Evolutionary conservation across 2,888 invertebrate genomes (phyloP), one percentile per base, ranked within the genome.

Genomic region (Apamea sordens): DNA sequence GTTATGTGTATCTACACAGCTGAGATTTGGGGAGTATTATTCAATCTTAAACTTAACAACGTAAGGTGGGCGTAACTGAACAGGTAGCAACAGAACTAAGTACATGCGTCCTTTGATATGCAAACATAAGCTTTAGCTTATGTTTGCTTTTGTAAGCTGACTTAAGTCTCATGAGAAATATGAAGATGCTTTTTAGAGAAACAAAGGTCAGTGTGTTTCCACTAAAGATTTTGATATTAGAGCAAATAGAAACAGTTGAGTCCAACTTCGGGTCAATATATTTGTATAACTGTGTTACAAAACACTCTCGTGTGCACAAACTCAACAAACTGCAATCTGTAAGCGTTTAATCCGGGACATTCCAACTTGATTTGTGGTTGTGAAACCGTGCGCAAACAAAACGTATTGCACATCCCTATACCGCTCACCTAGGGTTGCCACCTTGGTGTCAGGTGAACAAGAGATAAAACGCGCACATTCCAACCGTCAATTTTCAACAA

Each of bases 331-430:
- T 89, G 89, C 87, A 90, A 89, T 91, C 85, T 86, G 89, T 84
- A 86, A 91, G 82, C 91, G 89, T 91, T 92, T 91, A 90, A 92
- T 90, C 89, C 86, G 73, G 88, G 85, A 90, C 90, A 90, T 91
- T 87, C 88, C 79, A 87, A 89, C 91, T 92, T 93, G 93, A 94
- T 94, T 94, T 95, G 93, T 93, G 93, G 93, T 91, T 91, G 92
- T 90, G 80, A 88, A 91, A 89, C 88, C 88, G 87, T 85, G 87
- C 89, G 86, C 91, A 93, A 94, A 92, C 91, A 92, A 89, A 89
- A 89, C 86, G 76, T 83, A 85, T 82, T 76, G 83, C 61, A 77
- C 50, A 71, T 36, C 71, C 71, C 65, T 87, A 76, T 72, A 47
- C 77, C 56, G 65, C 24, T 67, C 36, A 44, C 65, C 36, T 80